Evolutionary conservation across 2,113 vertebrate species (phyloP), one percentile per base, ranked within the genome.

Genomic region (Gallinago undulata): DNA sequence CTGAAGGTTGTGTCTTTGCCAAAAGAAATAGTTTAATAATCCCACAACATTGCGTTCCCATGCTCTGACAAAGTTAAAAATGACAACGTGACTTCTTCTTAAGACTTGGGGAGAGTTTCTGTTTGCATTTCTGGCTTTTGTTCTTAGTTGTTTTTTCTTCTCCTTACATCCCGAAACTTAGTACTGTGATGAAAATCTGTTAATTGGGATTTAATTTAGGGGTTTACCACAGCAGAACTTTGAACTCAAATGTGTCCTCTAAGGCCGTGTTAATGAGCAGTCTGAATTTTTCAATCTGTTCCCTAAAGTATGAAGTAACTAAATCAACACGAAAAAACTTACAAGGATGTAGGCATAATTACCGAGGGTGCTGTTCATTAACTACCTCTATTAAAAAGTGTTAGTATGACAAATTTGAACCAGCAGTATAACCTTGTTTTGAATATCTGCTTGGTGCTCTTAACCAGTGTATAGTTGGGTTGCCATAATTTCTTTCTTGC

Each of bases 61-160:
- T 55, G 23, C 43, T 51, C 51, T 84, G 75, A 27, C 19, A 60
- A 27, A 93, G 17, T 48, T 37, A 60, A 51, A 78, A 64, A 45
- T 64, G 35, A 14, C 2, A 4, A 37, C 12, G 14, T 0, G 0
- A 30, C 21, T 57, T 10, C 59, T 72, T 27, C 45, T 66, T 47
- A 78, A 56, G 33, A 63, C n/a, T 23, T 18, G 6, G 24, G 41
- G 45, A 68, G 55, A 69, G 10, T 51, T 90, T 76, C 28, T 77
- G 1, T 74, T 81, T 77, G 7, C 33, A 41, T 22, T 56, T 41
- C 3, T 62, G 25, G 13, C 48, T 86, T 64, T 83, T 74, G 16
- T 74, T 51, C 10, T 22, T 63, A 47, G 13, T 10, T 87, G 11
- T 3, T 64, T 83, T 66, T 89, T 10, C 3, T 72, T 73, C 27